Evolutionary conservation across 2,113 vertebrate genomes (phyloP), one percentile per base, ranked within the genome.

Genomic region (Girardinichthys multiradiatus): DNA sequence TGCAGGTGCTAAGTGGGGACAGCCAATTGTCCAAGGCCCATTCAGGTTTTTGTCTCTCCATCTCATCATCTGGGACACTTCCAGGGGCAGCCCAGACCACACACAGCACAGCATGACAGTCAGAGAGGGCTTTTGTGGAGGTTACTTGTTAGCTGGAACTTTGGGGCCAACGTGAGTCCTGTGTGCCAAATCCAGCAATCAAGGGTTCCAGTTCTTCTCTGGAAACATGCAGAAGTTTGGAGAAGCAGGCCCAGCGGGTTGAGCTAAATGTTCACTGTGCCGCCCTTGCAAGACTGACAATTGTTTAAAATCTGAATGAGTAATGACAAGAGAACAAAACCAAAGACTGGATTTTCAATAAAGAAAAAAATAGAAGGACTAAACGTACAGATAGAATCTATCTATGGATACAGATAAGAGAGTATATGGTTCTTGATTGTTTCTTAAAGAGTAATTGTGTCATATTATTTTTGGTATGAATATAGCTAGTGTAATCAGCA

Each of bases 1-100:
- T 81, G 74, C 76, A 76, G 72, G 62, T 75, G 28, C 85, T 77
- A 68, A 79, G 71, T 35, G 42, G 80, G 82, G 66, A 89, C 51
- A 12, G 76, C 74, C 81, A 77, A 89, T 90, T 90, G 90, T 90
- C 74, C 26, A n/a, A 70, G 65, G 60, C 83, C 75, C 86, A 90
- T 91, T 93, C 87, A 87, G 66, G 83, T 89, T 71, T 72, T 86
- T 90, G 82, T 87, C 68, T 83, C 76, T 85, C 85, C 78, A 68
- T 83, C 89, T 90, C 87, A 89, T 91, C 89, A 82, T 77, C 79
- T 67, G 72, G 70, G 74, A 76, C 54, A n/a, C 67, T 87, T 87
- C 72, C 78, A 79, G 70, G 64, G 78, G 78, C 76, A 54, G 85
- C 66, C 64, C 29, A 37, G 90, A 90, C 92, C 92, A 91, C 92